Percentiles rank a stretch among this genome's conserved stretches.
phyloP scores from a whole-genome alignment of 2,888 invertebrate genomes.

The Panzeria rudis region DNA sequence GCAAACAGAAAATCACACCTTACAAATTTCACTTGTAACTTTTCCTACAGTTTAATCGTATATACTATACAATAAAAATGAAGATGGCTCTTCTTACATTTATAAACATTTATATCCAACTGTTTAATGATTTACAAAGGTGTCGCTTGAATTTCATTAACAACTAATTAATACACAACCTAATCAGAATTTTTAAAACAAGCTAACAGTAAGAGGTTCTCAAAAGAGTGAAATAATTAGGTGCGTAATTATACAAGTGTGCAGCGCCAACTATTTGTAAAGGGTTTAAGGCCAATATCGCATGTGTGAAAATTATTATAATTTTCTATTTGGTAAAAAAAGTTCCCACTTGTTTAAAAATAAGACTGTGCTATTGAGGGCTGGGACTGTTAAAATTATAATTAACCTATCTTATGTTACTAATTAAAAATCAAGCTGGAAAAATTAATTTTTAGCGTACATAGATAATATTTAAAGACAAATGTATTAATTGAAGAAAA shows the following conservation, averaged over 20 bases:
- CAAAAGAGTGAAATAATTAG: conserved; percentile 27
- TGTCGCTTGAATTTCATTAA: conserved; percentile 54
- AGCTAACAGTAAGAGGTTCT: not conserved
- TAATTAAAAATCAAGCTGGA: not conserved
- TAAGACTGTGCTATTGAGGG: not conserved
- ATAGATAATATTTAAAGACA: too few species aligned
- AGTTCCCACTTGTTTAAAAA: conserved; percentile 4
- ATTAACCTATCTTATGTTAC: not conserved
- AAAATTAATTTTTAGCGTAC: conserved; percentile 2
- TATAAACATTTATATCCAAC: conserved; percentile 20
- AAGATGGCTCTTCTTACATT: not conserved
- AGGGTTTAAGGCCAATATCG: conserved; percentile 40
- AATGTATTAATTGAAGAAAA: not conserved
- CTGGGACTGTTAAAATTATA: not conserved
- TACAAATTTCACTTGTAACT: conserved; percentile 42
- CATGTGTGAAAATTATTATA: conserved; percentile 16
- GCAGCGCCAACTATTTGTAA: conserved; percentile 55
- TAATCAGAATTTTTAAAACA: not conserved
- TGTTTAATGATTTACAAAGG: conserved; percentile 35
- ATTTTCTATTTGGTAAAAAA: not conserved
- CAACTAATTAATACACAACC: conserved; percentile 17
- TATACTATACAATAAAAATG: conserved; percentile 1
- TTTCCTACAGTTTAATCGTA: conserved; percentile 9
- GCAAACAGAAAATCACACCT: conserved; percentile 51
- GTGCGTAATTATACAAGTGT: conserved; percentile 36